Conservation (phyloP, 2,113 vertebrate genomes). For the Tyto alba region DNA sequence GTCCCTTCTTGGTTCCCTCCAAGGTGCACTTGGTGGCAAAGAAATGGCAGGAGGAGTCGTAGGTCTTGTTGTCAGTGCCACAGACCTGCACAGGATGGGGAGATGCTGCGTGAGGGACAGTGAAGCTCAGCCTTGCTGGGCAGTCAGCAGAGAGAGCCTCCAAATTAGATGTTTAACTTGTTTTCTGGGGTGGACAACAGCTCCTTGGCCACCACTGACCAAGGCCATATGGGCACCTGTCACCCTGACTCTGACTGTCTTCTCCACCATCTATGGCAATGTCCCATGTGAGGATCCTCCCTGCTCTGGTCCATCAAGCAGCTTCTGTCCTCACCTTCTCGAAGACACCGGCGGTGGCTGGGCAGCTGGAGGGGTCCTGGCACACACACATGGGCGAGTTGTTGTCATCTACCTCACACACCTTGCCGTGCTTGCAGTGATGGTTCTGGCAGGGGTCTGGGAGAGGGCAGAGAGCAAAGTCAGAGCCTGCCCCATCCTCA, state of each 20-base stretch:
- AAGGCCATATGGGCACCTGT: neutral
- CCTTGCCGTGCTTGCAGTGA: slow-evolving; percentile 98
- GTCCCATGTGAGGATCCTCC: neutral
- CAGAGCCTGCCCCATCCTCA: neutral
- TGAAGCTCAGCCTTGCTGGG: neutral
- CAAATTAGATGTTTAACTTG: neutral
- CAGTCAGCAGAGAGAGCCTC: neutral
- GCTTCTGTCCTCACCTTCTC: slow-evolving; percentile 83
- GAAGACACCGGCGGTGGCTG: slow-evolving; percentile 79
- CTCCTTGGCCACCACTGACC: neutral
- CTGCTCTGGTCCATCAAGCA: neutral
- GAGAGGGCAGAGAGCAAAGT: neutral
- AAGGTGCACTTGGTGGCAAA: slow-evolving; percentile 96
- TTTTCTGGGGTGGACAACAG: neutral
- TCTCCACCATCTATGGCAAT: neutral
- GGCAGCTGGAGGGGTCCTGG: slow-evolving; percentile 93
- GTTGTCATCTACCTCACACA: slow-evolving; percentile 92
- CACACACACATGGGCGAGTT: slow-evolving; percentile 97
- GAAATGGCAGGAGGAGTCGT: slow-evolving; percentile 95
- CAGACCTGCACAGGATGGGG: slow-evolving; percentile 78
- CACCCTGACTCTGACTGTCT: neutral
- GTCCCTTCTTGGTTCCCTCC: slow-evolving; percentile 99
- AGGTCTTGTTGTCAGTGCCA: slow-evolving; percentile 98
- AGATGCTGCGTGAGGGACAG: neutral
- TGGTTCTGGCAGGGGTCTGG: slow-evolving; percentile 92